These are phyloP conservation scores for Muscicapa comitata DNA, from an alignment of 2,797 vertebrate genomes.

Conservation along the genomic window DNA sequence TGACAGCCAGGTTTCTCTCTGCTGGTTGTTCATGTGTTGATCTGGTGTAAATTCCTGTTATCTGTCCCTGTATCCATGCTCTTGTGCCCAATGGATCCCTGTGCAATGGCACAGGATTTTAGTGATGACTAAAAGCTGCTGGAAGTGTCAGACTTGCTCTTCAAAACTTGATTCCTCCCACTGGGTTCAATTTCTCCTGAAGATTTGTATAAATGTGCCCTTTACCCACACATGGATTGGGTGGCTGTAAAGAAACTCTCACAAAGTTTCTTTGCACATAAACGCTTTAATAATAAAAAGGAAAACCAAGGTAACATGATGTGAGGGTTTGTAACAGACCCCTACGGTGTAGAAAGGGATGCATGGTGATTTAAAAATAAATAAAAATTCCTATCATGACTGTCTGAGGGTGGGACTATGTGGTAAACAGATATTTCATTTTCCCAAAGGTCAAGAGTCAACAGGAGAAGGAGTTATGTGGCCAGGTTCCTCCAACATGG, in stretches of 20 bases:
- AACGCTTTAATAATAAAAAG: not conserved
- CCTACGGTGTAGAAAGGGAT: not conserved
- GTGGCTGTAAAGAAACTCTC: not conserved
- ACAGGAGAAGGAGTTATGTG: not conserved
- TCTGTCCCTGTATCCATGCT: fast-evolving
- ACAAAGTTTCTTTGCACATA: not conserved
- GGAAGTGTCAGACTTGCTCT: not conserved
- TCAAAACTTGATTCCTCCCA: not conserved
- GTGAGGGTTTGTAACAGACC: not conserved
- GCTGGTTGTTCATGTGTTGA: fast-evolving
- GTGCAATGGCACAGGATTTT: not conserved
- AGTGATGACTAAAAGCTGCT: not conserved
- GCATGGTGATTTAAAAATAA: not conserved
- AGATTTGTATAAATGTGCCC: not conserved
- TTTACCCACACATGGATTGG: not conserved
- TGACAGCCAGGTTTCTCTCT: not conserved
- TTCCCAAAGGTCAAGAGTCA: not conserved
- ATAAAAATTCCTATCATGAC: not conserved
- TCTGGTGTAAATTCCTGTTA: not conserved
- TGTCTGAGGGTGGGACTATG: not conserved
- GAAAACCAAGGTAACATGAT: not conserved
- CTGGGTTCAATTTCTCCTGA: not conserved
- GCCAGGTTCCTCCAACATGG: not conserved
- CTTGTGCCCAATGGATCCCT: fast-evolving
- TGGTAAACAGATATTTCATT: not conserved